Conservation (phyloP, 2,888 invertebrate genomes). For the Spisula solida region DNA sequence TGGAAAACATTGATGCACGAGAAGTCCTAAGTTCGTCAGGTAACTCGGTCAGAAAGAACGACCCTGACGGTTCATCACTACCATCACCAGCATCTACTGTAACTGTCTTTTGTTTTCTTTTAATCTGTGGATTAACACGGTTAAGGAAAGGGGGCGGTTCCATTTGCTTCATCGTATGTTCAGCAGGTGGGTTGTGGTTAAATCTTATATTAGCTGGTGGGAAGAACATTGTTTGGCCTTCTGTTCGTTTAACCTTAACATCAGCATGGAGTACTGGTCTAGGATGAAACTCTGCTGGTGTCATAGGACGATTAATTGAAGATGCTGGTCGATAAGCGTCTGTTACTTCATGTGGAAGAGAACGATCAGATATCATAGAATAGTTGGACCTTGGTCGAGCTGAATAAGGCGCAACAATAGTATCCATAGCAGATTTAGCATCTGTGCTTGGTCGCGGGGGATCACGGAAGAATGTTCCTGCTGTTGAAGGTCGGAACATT, state of each 20-base stretch:
- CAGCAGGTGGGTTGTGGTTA: conserved; percentile 18
- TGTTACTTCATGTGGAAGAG: conserved; percentile 34
- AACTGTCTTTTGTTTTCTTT: not conserved
- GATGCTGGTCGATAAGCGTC: conserved; percentile 54
- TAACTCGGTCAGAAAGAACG: conserved; percentile 60
- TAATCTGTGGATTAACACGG: conserved; percentile 17
- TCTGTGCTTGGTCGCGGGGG: conserved; percentile 30
- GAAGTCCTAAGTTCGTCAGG: conserved; percentile 44
- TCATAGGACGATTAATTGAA: conserved; percentile 38
- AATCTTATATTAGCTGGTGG: conserved; percentile 53
- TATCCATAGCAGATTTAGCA: conserved; percentile 49
- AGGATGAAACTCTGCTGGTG: conserved; percentile 58
- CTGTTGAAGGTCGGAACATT: conserved; percentile 29
- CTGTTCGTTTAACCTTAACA: conserved; percentile 49
- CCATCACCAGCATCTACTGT: conserved; percentile 25
- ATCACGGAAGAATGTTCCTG: not conserved
- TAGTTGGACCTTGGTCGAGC: conserved; percentile 41
- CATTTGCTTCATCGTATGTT: conserved; percentile 40
- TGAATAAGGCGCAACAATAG: conserved; percentile 49
- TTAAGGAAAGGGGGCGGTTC: conserved; percentile 53
- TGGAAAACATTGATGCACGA: not conserved
- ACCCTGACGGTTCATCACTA: conserved; percentile 33
- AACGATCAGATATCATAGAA: conserved; percentile 8
- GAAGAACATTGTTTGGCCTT: conserved; percentile 45
- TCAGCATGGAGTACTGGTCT: conserved; percentile 52